Evolutionary conservation across 2,113 vertebrate species (phyloP).

Genomic region (Lutjanus erythropterus): DNA sequence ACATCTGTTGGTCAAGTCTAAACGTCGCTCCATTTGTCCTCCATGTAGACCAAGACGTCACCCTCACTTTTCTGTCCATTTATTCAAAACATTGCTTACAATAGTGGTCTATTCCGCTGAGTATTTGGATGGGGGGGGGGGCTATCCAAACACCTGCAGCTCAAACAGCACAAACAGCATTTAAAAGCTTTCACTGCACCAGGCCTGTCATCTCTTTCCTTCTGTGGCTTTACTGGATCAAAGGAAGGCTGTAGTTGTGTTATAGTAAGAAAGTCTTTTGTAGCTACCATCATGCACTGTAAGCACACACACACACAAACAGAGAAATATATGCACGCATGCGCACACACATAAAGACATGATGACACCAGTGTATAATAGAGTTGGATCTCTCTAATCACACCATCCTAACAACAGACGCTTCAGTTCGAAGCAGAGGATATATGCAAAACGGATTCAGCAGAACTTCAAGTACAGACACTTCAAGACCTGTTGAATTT

Average conservation of each 20-base stretch:
- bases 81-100: slow-evolving; percentile 50
- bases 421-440: slow-evolving; percentile 36
- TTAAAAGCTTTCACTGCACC: slow-evolving; percentile 77
- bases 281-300: slow-evolving; percentile 44
- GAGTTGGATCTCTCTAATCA: slow-evolving; percentile 39
- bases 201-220: slow-evolving; percentile 60
- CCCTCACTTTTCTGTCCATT: slow-evolving; percentile 34
- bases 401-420: slow-evolving; percentile 25
- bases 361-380: slow-evolving; percentile 36
- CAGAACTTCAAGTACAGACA: slow-evolving; percentile 40
- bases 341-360: slow-evolving; percentile 10
- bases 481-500: slow-evolving; percentile 78
- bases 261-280: slow-evolving; percentile 48
- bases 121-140: slow-evolving; percentile 39
- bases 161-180: slow-evolving; percentile 55
- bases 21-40: slow-evolving; percentile 39
- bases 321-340: slow-evolving; percentile 23
- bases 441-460: slow-evolving; percentile 52
- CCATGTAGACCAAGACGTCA: slow-evolving; percentile 13
- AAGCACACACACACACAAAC: slow-evolving; percentile 27
- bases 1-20: slow-evolving; percentile 24
- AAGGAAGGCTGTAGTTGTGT: slow-evolving; percentile 64
- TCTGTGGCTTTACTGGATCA: slow-evolving; percentile 72
- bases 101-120: slow-evolving; percentile 31
- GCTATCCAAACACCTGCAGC: slow-evolving; percentile 74